These are phyloP conservation scores for Leptopilina myrica DNA, from an alignment of 2,888 invertebrate genomes.

Conservation along the genomic window DNA sequence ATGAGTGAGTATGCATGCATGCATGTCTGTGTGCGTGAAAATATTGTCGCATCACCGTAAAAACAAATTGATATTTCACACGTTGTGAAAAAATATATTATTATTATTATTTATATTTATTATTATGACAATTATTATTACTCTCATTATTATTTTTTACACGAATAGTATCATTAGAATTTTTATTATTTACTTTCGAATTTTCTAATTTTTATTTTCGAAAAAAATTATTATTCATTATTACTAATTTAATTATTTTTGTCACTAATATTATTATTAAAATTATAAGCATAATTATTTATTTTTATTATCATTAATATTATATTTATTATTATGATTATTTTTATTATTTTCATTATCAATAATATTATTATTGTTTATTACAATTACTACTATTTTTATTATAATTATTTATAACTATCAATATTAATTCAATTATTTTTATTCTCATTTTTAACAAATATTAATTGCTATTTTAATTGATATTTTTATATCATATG, in stretches of 20 bases:
- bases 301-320: constrained; percentile 34
- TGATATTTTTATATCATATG: too few species aligned
- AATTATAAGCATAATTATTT: constrained; percentile 48
- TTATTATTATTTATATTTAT: constrained; percentile 54
- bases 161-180: not conserved
- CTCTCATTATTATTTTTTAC: constrained; percentile 51
- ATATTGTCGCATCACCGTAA: constrained; percentile 72
- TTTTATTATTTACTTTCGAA: constrained; percentile 51
- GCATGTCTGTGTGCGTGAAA: constrained; percentile 51
- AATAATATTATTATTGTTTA: constrained; percentile 52
- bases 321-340: constrained; percentile 50
- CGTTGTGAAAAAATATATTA: constrained; percentile 66
- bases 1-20: constrained; percentile 29
- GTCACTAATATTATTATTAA: constrained; percentile 45
- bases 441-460: not conserved
- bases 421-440: constrained; percentile 49
- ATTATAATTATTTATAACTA: constrained; percentile 27
- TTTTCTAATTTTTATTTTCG: constrained; percentile 14
- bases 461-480: too few species aligned
- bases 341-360: constrained; percentile 41
- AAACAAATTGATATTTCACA: constrained; percentile 59
- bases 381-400: too few species aligned
- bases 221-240: too few species aligned
- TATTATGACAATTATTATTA: not conserved
- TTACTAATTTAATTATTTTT: too few species aligned